Conservation (phyloP, 1,140 invertebrate genomes). For the Euglossa dilemma region DNA sequence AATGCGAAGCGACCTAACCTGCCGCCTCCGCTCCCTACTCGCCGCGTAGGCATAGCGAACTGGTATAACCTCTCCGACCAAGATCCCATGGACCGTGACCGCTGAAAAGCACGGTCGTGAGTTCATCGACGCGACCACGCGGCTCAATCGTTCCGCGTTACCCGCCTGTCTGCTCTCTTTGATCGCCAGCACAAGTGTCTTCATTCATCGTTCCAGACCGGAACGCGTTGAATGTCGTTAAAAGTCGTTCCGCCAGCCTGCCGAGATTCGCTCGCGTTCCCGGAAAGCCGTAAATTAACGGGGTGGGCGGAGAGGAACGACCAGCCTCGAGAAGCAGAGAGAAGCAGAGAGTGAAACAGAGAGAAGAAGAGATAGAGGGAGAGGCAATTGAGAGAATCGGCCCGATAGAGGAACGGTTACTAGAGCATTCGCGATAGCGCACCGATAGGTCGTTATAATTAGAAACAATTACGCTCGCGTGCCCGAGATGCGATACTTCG, state of each 20-base stretch:
- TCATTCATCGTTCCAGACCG: constrained; percentile 27
- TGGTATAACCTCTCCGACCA: constrained; percentile 26
- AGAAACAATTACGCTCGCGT: constrained; percentile 50
- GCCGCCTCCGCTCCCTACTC: constrained; percentile 64
- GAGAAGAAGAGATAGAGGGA: no score
- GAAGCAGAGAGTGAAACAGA: no score
- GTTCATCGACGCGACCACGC: constrained; percentile 37
- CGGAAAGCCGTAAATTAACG: constrained; percentile 22
- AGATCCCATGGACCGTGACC: constrained; percentile 43
- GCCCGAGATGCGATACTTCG: constrained; percentile 19
- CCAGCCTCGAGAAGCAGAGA: no score
- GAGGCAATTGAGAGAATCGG: constrained; percentile 24
- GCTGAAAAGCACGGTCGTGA: constrained; percentile 25
- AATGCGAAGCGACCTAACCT: constrained; percentile 66
- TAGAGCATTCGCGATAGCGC: constrained; percentile 39
- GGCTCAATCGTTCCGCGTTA: constrained; percentile 6
- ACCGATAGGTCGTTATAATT: constrained; percentile 45
- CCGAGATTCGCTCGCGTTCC: constrained; percentile 13
- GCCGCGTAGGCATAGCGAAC: constrained; percentile 35
- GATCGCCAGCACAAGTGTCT: constrained; percentile 44
- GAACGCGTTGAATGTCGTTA: constrained; percentile 5
- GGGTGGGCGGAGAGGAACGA: neutral
- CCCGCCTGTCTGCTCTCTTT: constrained; percentile 23
- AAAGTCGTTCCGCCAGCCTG: neutral
- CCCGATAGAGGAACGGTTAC: constrained; percentile 31